A percentile compares a stretch with the other conserved stretches of the same genome.
phyloP scores from a whole-genome alignment of 2,113 vertebrate species.

The Uropsilus gracilis region DNA sequence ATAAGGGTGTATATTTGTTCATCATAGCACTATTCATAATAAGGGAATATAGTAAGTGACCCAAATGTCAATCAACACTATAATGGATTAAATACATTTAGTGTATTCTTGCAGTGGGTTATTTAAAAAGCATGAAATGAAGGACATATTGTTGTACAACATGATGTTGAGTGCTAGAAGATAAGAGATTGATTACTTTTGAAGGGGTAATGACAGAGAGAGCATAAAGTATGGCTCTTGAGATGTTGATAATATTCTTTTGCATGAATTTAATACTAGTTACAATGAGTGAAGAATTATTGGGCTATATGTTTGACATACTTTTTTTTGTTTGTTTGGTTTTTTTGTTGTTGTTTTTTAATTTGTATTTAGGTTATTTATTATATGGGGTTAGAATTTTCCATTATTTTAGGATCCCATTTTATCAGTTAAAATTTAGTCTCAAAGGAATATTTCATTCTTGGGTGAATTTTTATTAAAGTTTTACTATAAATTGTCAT shows the following conservation, averaged over 20 bases:
- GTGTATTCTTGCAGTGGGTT: neutral
- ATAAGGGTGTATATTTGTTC: neutral
- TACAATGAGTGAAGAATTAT: neutral
- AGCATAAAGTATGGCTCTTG: neutral
- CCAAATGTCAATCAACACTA: neutral
- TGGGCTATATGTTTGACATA: neutral
- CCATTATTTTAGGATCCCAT: neutral
- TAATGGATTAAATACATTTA: neutral
- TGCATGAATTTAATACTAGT: neutral
- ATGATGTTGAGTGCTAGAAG: neutral
- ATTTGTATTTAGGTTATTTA: slow-evolving; percentile 19
- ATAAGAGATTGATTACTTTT: neutral
- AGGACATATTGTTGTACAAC: neutral
- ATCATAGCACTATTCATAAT: neutral
- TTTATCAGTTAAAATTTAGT: neutral
- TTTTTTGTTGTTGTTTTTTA: too few relatives aligned
- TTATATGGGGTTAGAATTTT: slow-evolving; percentile 10
- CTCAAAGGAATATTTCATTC: slow-evolving; percentile 18
- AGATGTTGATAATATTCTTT: neutral
- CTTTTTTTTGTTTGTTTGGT: too few relatives aligned
- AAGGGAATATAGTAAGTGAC: neutral
- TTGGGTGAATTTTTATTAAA: slow-evolving; percentile 25
- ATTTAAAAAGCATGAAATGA: neutral
- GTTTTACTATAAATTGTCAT: slow-evolving; percentile 10
- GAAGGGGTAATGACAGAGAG: neutral